These are phyloP conservation scores for Pseudomyrmex sp. DNA, from an alignment of 1,140 invertebrate species.

Conservation along the genomic window DNA sequence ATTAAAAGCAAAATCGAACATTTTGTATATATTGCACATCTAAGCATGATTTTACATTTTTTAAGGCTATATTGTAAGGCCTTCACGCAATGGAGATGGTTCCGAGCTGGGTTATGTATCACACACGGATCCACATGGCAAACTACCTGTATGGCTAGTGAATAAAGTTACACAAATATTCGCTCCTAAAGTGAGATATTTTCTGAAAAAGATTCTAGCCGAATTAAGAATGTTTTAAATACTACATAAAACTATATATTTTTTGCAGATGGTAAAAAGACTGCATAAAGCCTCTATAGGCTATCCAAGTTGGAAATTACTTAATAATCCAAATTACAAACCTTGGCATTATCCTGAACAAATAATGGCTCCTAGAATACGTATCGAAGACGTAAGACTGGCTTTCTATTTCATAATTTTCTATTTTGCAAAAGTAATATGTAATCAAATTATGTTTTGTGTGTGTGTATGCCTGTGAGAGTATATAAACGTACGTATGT, in stretches of 20 bases:
- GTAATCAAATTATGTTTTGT: not conserved
- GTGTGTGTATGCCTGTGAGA: not conserved
- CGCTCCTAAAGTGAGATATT: conserved; percentile 89
- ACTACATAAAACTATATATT: conserved; percentile 4
- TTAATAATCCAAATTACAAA: conserved; percentile 91
- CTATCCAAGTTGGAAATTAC: conserved; percentile 92
- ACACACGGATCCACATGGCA: conserved; percentile 95
- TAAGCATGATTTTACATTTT: conserved; percentile 46
- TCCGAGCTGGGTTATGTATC: conserved; percentile 94
- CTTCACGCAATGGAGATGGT: conserved; percentile 86
- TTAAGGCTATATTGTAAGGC: conserved; percentile 85
- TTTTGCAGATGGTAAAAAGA: conserved; percentile 88
- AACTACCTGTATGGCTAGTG: conserved; percentile 94
- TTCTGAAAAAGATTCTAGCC: not conserved
- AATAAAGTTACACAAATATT: conserved; percentile 95
- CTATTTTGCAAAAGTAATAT: conserved; percentile 9
- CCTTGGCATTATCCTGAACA: conserved; percentile 96
- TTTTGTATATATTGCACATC: not conserved
- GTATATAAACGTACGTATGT: too few relatives aligned
- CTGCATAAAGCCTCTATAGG: conserved; percentile 92
- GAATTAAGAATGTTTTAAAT: not conserved
- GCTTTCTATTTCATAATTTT: conserved; percentile 18
- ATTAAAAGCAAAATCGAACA: not conserved
- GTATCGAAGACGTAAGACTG: conserved; percentile 88
- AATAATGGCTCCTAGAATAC: conserved; percentile 89